These are phyloP conservation scores for Engraulis encrasicolus DNA, from an alignment of 2,113 vertebrate genomes.

Conservation along the genomic window DNA sequence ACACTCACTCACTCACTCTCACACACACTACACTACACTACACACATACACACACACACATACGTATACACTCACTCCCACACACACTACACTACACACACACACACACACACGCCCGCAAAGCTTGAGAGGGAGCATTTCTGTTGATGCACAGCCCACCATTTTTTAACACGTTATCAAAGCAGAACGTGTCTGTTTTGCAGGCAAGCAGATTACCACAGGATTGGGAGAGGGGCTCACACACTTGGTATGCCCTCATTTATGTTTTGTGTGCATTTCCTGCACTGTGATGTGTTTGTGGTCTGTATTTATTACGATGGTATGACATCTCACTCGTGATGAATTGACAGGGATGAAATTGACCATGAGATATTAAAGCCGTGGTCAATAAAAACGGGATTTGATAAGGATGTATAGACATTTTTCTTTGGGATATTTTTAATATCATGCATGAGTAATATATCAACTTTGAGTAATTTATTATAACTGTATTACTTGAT, in stretches of 20 bases:
- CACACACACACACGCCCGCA: too few species aligned
- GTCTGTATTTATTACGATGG: background rate
- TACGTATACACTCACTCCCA: background rate
- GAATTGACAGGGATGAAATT: background rate
- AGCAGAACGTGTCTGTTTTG: background rate
- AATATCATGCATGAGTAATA: too few species aligned
- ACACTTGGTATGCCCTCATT: background rate
- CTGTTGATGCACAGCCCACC: background rate
- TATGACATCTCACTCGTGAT: too few species aligned
- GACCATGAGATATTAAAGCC: background rate
- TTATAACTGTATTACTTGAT: too few species aligned
- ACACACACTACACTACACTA: too few species aligned
- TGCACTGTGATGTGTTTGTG: background rate
- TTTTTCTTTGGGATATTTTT: too few species aligned
- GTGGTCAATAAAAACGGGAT: background rate
- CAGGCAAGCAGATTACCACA: background rate
- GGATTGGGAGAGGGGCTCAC: background rate
- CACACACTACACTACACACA: too few species aligned
- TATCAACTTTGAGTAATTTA: background rate
- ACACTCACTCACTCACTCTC: conserved; percentile 4
- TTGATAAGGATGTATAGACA: background rate
- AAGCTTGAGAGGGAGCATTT: conserved; percentile 43
- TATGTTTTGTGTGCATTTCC: background rate
- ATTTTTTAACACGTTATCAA: conserved; percentile 41
- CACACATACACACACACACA: too few species aligned